Base-by-base conservation (phyloP, 2,113 vertebrate species). In the Herpetotheres cachinnans region DNA sequence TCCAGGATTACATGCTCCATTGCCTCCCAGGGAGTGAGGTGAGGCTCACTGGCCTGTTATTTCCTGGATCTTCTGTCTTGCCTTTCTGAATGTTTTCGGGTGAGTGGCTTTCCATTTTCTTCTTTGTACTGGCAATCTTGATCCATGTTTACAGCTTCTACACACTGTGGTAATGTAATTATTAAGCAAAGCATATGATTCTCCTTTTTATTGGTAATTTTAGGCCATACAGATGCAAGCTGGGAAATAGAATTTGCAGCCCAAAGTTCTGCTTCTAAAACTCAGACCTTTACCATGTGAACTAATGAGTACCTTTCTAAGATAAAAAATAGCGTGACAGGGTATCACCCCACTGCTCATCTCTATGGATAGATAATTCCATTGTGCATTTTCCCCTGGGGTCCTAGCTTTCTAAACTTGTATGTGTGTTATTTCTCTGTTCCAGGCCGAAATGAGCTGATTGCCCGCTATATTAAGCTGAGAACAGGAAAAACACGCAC, bases 401-500 rank as follows among this genome's bases (percentile, higher is more conserved):
- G 7, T 66, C 29, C 14, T 11, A 61, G 27, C 34, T 90, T 82
- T 78, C 50, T 93, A 13, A 94, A 55, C 42, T 22, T 25, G 2
- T 34, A 1, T 89, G 79, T 89, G 25, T 21, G 32, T 95, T 95
- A 78, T 76, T 96, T 77, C 74, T 78, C 47, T 63, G 19, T 96
- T 96, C 18, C 97, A 99, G 99, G 99, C 98, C 98, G 99, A 47
- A 99, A 99, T 55, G 99, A 99, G 97, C 97, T 99, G 95, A 99
- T 99, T 34, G 99, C 99, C 62, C 98, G 99, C 54, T 99, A 99
- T 93, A 99, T 99, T 98, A 99, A 99, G 97, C 98, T 99, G 70
- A 98, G 99, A 91, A 99, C 99, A 10, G 99, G 99, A 96, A 99
- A 99, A 98, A 99, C 99, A 76, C 98, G 99, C 91, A 99, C 99